Evolutionary conservation across 2,797 vertebrate genomes (phyloP), one percentile per base, ranked within the genome.

Genomic region (Alectoris magna): DNA sequence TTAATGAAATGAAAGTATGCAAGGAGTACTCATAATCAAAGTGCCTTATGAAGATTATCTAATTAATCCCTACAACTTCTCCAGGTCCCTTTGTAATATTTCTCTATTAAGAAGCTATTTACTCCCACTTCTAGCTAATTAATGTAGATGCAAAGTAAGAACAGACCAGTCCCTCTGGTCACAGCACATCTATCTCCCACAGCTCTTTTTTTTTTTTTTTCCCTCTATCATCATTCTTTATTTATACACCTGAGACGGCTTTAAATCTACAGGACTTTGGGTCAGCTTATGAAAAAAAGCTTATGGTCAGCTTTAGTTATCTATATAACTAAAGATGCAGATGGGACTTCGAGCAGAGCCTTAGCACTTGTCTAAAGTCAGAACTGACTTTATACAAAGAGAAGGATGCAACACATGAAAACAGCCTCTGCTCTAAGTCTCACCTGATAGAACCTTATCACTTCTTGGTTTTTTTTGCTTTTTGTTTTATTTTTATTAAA

Each of bases 41-140:
- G 89, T 90, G 34, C 9, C 38, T 88, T 68, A 53, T 76, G 60
- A 91, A 93, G 63, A 81, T 91, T 89, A 82, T 62, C 41, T 88
- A 90, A 95, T 90, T 92, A 94, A 93, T 88, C 70, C 58, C 68
- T 86, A 55, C 34, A 94, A 86, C 12, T 95, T 94, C 53, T 95
- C 39, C 21, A 64, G 46, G 73, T 88, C 83, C 76, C 74, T 86
- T 91, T 84, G 73, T 90, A 96, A 84, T 95, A 91, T 92, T 93
- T 93, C 84, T 94, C 79, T 87, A 48, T 87, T 84, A 90, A 86
- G 70, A 84, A 88, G 67, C 27, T 92, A 76, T 95, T 95, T 95
- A 88, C 84, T 89, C 31, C 60, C 73, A 86, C 56, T 92, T 94
- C 84, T 64, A 77, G 13, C 36, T 87, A 92, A 95, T 94, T 91